These are phyloP conservation scores for Chloroclysta siterata DNA, from an alignment of 2,888 invertebrate genomes.

Conservation along the genomic window DNA sequence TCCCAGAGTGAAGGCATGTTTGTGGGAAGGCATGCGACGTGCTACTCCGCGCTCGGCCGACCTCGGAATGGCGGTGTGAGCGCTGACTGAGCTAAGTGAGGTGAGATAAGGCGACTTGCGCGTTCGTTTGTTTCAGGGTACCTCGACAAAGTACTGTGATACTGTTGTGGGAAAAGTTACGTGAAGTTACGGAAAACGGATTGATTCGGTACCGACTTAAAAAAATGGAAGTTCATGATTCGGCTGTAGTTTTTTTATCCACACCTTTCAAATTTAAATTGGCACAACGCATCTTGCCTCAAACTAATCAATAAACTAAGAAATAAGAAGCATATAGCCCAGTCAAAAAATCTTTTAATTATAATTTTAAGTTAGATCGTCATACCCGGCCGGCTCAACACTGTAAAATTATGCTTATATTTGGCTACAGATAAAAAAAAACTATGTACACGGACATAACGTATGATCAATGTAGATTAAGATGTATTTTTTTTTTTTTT, in stretches of 20 bases:
- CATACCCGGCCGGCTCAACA: too few species aligned
- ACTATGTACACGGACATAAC: too few species aligned
- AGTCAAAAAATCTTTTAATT: too few species aligned
- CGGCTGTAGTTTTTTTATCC: neutral
- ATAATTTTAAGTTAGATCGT: too few species aligned
- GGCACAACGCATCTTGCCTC: too few species aligned
- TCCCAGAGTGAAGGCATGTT: constrained; percentile 87
- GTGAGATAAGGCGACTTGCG: constrained; percentile 62
- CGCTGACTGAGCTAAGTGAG: constrained; percentile 11
- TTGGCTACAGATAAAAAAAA: too few species aligned
- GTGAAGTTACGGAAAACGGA: neutral
- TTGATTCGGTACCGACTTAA: neutral
- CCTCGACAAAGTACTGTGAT: constrained; percentile 30
- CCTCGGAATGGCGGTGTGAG: constrained; percentile 45
- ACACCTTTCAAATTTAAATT: neutral
- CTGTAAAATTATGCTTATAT: too few species aligned
- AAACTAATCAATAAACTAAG: too few species aligned
- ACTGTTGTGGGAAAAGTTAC: constrained; percentile 40
- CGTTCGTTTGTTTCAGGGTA: constrained; percentile 60
- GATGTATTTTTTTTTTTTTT: too few species aligned
- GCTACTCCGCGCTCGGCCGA: constrained; percentile 47
- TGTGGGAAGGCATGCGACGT: constrained; percentile 42
- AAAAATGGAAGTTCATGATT: too few species aligned
- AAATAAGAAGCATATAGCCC: too few species aligned
- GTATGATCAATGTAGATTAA: too few species aligned